Conservation (phyloP, 35 echinoderm and acorn worm genomes). For the Patiria miniata region DNA sequence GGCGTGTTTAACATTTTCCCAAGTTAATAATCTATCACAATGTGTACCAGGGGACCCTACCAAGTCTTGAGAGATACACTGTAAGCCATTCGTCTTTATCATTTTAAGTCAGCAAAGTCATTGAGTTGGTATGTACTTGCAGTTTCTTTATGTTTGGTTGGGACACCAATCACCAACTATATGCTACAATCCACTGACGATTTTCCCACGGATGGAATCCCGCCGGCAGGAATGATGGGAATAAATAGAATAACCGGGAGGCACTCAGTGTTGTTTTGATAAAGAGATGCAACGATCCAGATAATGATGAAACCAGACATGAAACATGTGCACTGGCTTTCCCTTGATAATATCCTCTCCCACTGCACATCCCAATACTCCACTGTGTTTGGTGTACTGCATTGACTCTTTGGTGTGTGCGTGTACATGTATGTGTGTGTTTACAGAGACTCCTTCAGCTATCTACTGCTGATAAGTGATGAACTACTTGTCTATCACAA, state of each 20-base stretch:
- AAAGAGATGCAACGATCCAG: conserved; percentile 10
- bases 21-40: too few species aligned
- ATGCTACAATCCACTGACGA: not conserved
- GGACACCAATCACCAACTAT: not conserved
- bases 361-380: not conserved
- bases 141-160: too few species aligned
- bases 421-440: conserved; percentile 3
- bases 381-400: not conserved
- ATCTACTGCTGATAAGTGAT: conserved; percentile 13
- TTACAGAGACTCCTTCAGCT: not conserved
- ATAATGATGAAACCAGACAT: conserved; percentile 26
- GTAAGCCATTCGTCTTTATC: too few species aligned
- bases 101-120: too few species aligned
- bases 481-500: not conserved
- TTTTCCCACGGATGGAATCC: conserved; percentile 32
- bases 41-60: too few species aligned
- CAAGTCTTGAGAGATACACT: too few species aligned
- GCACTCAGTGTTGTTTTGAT: conserved; percentile 25
- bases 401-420: not conserved
- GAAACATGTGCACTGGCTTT: conserved; percentile 8
- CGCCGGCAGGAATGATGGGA: conserved; percentile 14
- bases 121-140: too few species aligned
- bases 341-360: not conserved
- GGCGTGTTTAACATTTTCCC: too few species aligned
- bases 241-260: conserved; percentile 29